Percentiles rank a stretch among this genome's conserved stretches.
Evolutionary conservation across 1,140 invertebrate genomes (phyloP).

Genomic region (Bursaphelenchus mucronatus): DNA sequence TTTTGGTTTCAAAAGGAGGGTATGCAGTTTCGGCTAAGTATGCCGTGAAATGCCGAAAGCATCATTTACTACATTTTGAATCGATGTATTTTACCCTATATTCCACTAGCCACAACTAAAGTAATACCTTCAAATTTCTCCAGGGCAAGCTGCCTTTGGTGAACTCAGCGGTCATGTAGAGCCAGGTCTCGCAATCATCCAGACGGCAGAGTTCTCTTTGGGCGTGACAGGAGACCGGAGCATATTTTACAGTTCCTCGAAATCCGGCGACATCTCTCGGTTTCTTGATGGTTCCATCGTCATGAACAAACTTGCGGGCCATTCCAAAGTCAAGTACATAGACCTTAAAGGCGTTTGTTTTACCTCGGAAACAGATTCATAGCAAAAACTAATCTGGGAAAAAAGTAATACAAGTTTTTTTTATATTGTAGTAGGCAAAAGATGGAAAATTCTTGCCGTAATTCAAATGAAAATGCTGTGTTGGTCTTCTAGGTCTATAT

Average conservation of each 20-base stretch:
- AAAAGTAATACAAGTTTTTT: not conserved
- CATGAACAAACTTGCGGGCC: constrained; percentile 55
- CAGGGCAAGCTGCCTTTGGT: constrained; percentile 42
- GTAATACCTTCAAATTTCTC: constrained; percentile 27
- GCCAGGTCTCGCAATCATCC: constrained; percentile 48
- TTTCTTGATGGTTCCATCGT: constrained; percentile 43
- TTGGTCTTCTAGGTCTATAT: too few species aligned
- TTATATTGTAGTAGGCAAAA: constrained; percentile 27
- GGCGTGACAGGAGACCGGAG: constrained; percentile 38
- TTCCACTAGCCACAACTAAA: too few species aligned
- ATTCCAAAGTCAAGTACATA: constrained; percentile 58
- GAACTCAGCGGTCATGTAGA: constrained; percentile 45
- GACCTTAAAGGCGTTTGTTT: constrained; percentile 39
- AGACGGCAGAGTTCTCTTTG: constrained; percentile 34
- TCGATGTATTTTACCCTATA: too few species aligned
- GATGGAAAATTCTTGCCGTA: constrained; percentile 28
- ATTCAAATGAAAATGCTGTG: too few species aligned
- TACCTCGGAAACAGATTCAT: not conserved
- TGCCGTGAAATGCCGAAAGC: too few species aligned
- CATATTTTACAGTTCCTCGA: constrained; percentile 48
- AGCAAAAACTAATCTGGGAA: not conserved
- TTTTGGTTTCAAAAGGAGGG: too few species aligned
- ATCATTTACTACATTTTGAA: too few species aligned
- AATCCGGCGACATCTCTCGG: constrained; percentile 38
- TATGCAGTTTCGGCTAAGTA: too few species aligned